Base-by-base conservation (phyloP, 2,113 vertebrate genomes). In the Nibea albiflora region DNA sequence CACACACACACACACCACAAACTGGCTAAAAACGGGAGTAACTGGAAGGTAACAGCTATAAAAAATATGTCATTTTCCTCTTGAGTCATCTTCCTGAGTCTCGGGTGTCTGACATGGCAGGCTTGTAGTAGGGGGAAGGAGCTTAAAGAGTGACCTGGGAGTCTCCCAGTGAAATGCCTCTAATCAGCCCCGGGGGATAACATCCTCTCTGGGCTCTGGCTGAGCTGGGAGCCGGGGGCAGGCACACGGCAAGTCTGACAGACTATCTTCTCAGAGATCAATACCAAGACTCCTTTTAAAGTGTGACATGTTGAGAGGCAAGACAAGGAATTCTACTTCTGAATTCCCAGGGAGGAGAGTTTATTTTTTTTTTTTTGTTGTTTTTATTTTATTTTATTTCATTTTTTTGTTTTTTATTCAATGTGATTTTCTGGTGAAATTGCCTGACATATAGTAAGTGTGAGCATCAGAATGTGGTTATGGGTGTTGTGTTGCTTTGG, bases 111-210 rank as follows among this genome's bases (percentile, higher is more conserved):
- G 79, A 92, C 80, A 83, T 76, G 69, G 76, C 79, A 83, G 83
- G 53, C 83, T 73, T 73, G 72, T 58, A 81, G 85, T 57, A 52
- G 69, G 60, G 46, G 53, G 74, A 84, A 65, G 74, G 53, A 90
- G 82, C 69, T 90, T 92, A 90, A 92, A 92, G 65, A 90, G 76
- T 94, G 91, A 93, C 94, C 93, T 78, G 62, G 80, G 83, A 88
- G 90, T 88, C 89, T 92, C 77, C 87, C 85, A 84, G 88, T 87
- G 86, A 95, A 93, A 92, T 86, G 83, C 87, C 84, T 93, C 85
- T 93, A 94, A 94, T 93, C 93, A 93, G 91, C 88, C 92, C 83
- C 88, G n/a, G 80, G 90, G 92, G 93, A 93, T 89, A 87, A 92
- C 90, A 93, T 91, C 93, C 91, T 92, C 88, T 69, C 82, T 76